phyloP scores from a whole-genome alignment of 2,797 vertebrate genomes.

The Sitta carolinensis region DNA sequence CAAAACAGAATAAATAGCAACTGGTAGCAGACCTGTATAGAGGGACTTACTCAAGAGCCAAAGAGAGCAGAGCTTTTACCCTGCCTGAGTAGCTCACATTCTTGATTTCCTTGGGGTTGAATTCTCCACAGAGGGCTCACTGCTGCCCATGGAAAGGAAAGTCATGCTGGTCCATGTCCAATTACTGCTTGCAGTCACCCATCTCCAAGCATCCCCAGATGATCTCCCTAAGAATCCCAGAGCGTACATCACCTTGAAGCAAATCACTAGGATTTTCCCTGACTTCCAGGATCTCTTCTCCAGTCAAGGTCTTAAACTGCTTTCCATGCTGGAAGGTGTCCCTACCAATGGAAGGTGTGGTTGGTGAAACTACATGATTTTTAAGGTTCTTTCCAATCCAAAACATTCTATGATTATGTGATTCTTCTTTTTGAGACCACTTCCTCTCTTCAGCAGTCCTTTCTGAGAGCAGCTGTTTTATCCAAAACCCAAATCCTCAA shows the following conservation, averaged over 20 bases:
- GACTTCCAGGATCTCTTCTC: neutral
- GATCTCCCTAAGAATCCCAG: neutral
- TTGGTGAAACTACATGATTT: accelerated
- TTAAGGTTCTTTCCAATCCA: neutral
- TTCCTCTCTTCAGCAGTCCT: neutral
- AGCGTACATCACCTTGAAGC: neutral
- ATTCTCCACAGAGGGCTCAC: too few relatives aligned
- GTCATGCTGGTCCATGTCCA: neutral
- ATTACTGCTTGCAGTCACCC: neutral
- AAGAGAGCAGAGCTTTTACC: neutral
- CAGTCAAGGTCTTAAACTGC: neutral
- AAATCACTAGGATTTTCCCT: neutral
- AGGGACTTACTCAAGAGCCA: neutral
- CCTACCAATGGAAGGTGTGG: neutral
- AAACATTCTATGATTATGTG: neutral
- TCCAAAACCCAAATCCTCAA: neutral
- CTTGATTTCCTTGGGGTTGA: neutral
- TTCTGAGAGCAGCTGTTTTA: neutral
- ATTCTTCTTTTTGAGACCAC: neutral
- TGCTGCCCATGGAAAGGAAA: neutral
- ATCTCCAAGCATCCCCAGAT: neutral
- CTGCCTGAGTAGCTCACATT: neutral
- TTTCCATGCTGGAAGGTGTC: neutral
- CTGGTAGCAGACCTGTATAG: accelerated
- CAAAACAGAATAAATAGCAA: neutral